Conservation (phyloP, 2,113 vertebrate genomes). For the Salvelinus fontinalis region DNA sequence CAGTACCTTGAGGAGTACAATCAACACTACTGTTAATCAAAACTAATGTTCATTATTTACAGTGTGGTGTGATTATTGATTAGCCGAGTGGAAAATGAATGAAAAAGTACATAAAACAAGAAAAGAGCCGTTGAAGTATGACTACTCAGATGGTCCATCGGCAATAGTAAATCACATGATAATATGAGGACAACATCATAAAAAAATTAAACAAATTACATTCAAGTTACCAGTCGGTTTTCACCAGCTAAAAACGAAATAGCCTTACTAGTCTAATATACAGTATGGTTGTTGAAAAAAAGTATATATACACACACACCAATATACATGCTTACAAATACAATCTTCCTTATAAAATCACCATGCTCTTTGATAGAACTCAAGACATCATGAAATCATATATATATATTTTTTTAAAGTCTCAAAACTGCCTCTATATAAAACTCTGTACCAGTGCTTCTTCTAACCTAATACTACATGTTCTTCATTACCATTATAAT, state of each 20-base stretch:
- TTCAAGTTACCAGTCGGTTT: not conserved
- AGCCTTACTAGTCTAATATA: no score
- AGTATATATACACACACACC: no score
- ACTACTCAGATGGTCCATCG: not conserved
- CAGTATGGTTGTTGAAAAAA: no score
- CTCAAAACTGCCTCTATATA: no score
- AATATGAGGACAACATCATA: not conserved
- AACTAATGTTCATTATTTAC: conserved; percentile 11
- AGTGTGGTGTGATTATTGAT: not conserved
- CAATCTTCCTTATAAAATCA: no score
- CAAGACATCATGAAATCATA: no score
- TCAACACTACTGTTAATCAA: conserved; percentile 14
- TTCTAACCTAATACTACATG: no score
- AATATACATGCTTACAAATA: no score
- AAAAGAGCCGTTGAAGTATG: not conserved
- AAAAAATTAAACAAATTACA: not conserved
- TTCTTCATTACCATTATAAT: not conserved
- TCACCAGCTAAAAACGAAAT: no score
- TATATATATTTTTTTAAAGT: no score
- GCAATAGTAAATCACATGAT: not conserved
- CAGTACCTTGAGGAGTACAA: conserved; percentile 31
- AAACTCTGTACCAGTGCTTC: no score
- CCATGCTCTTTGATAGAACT: no score
- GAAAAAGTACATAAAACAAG: not conserved
- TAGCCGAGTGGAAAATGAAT: conserved; percentile 14